Percentiles rank a stretch among this genome's conserved stretches.
phyloP scores from a whole-genome alignment of 2,113 vertebrate species.

The Cricetomys ansorgei region DNA sequence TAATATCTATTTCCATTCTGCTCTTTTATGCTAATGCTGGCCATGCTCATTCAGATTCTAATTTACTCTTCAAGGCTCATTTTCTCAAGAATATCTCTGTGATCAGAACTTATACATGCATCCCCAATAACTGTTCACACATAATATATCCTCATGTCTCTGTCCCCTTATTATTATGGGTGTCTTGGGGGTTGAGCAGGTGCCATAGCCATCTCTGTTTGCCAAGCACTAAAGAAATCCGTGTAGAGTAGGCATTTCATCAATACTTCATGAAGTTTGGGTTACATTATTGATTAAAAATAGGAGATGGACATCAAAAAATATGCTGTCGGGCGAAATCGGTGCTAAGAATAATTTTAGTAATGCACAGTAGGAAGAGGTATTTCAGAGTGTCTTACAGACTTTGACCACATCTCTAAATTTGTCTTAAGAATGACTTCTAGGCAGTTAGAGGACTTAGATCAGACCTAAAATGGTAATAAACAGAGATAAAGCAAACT shows the following conservation, averaged over 20 bases:
- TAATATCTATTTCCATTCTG: not conserved
- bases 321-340: constrained; percentile 23
- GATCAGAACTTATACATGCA: not conserved
- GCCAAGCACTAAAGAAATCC: not conserved
- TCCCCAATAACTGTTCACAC: not conserved
- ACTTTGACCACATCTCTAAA: not conserved
- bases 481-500: not conserved
- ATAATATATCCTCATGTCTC: not conserved
- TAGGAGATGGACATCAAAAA: not conserved
- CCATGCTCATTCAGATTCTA: not conserved
- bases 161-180: not conserved
- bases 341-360: constrained; percentile 26
- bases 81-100: constrained; percentile 15
- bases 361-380: not conserved
- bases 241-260: not conserved
- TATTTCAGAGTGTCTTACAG: not conserved
- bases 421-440: not conserved
- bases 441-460: not conserved
- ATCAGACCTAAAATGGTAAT: not conserved
- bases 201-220: not conserved
- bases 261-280: not conserved
- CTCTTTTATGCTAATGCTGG: not conserved
- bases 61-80: not conserved
- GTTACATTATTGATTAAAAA: constrained; percentile 3
- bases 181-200: not conserved